Evolutionary conservation across 2,888 invertebrate species (phyloP).

Genomic region (Stenoptilia bipunctidactyla): DNA sequence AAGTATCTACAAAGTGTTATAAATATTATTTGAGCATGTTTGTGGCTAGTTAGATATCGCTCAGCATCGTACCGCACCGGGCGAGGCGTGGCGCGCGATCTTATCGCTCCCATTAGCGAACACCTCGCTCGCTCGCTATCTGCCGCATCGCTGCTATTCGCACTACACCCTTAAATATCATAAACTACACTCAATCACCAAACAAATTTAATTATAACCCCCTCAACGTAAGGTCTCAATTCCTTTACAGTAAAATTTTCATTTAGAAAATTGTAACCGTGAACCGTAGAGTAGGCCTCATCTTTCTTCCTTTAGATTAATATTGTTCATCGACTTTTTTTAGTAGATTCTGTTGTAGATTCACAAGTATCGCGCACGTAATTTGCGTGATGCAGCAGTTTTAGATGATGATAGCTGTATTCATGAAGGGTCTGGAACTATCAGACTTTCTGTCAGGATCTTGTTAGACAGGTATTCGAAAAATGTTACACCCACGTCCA

Average conservation of each 20-base stretch:
- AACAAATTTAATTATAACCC: constrained; percentile 14
- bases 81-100: constrained; percentile 60
- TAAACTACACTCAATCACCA: constrained; percentile 19
- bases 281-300: constrained; percentile 23
- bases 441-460: constrained; percentile 31
- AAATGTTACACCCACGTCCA: constrained; percentile 46
- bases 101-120: constrained; percentile 62
- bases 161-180: constrained; percentile 29
- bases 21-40: not conserved
- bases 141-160: constrained; percentile 36
- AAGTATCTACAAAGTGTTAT: not conserved
- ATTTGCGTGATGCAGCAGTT: constrained; percentile 61
- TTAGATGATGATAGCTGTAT: constrained; percentile 42
- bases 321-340: constrained; percentile 38
- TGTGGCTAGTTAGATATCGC: constrained; percentile 8
- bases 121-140: constrained; percentile 58
- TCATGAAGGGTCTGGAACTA: constrained; percentile 4
- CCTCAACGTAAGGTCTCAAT: constrained; percentile 17
- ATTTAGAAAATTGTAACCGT: constrained; percentile 15
- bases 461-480: constrained; percentile 39
- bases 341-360: constrained; percentile 31
- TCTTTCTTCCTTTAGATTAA: constrained; percentile 34
- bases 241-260: constrained; percentile 11
- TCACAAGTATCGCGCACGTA: constrained; percentile 32
- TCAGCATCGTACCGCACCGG: constrained; percentile 18